A percentile compares a stretch with the other conserved stretches of the same genome.
Conservation (phyloP, 2,797 vertebrate species). For the Scyliorhinus canicula region DNA sequence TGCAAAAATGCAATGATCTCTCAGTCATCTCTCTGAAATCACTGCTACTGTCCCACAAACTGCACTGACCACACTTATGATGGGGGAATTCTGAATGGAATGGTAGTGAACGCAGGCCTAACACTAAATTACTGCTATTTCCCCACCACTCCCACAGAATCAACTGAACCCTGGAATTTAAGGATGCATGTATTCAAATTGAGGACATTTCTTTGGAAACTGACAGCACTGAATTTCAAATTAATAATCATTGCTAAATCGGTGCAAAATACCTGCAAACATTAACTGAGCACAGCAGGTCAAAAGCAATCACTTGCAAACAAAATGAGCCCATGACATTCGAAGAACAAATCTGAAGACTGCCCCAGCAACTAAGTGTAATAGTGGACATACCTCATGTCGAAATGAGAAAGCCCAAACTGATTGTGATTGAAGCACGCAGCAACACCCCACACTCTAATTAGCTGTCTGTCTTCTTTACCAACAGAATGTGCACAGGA, state of each 20-base stretch:
- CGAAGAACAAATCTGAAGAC: not conserved
- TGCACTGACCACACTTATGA: too few relatives aligned
- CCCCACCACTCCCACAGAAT: conserved; percentile 69
- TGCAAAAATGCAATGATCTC: not conserved
- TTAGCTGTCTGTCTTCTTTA: conserved; percentile 21
- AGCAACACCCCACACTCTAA: not conserved
- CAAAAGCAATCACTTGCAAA: not conserved
- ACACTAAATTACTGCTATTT: conserved; percentile 49
- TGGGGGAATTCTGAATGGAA: not conserved
- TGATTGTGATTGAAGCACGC: conserved; percentile 31
- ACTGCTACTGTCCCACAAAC: not conserved
- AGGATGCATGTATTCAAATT: conserved; percentile 43
- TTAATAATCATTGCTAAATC: conserved; percentile 50
- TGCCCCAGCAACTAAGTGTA: not conserved
- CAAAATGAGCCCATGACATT: not conserved
- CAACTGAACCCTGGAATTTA: conserved; percentile 57
- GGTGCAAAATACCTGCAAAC: not conserved
- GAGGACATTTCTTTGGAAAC: conserved; percentile 42
- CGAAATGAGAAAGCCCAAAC: not conserved
- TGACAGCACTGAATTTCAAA: conserved; percentile 55
- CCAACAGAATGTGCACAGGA: not conserved
- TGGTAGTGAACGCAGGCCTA: too few relatives aligned
- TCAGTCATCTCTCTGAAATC: not conserved
- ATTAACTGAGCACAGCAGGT: not conserved
- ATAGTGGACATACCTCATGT: not conserved